Evolutionary conservation across 2,113 vertebrate genomes (phyloP), one percentile per base, ranked within the genome.

Genomic region (Gambusia holbrooki): DNA sequence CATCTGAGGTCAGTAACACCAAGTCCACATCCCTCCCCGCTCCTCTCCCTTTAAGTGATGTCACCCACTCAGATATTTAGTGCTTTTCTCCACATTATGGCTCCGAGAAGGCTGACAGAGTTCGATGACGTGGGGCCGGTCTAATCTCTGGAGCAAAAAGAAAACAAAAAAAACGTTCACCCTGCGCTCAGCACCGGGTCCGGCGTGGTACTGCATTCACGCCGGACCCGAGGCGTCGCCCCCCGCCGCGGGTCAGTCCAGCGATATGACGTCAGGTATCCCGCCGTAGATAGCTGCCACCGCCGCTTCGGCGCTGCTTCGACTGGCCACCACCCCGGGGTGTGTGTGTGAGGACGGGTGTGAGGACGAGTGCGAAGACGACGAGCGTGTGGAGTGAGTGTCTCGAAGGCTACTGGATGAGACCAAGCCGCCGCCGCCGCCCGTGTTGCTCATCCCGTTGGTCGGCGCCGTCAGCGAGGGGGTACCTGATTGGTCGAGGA

Each of bases 181-280:
- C 85, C 88, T 85, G 83, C 40, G 40, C 73, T 73, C 81, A 29
- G 80, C 70, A 3, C 67, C 67, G 35, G 69, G 48, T 11, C 22
- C 67, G 69, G 69, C 69, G 74, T 22, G 29, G 82, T 25, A 66
- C 76, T 66, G 66, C 78, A 75, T 66, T 33, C 7, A 10, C 66
- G 77, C 62, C 30, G 67, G 66, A 74, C 81, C 74, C 62, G 66
- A 58, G 54, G 40, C 12, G 63, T 29, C 70, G 32, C 0, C 37
- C 62, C 76, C 62, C 63, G 3, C 61, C 27, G 37, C 1, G 30
- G 73, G 90, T 95, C 96, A 99, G 96, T 99, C 98, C 95, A 99
- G 94, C 0, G 98, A 99, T 85, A 99, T 99, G 70, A 99, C 96
- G 73, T 99, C 97, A 0, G 98, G 96, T 66, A 99, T 97, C 89